Percentiles rank a stretch among this genome's conserved stretches.
Conservation (phyloP, 2,113 vertebrate species). For the Microtus montanus region DNA sequence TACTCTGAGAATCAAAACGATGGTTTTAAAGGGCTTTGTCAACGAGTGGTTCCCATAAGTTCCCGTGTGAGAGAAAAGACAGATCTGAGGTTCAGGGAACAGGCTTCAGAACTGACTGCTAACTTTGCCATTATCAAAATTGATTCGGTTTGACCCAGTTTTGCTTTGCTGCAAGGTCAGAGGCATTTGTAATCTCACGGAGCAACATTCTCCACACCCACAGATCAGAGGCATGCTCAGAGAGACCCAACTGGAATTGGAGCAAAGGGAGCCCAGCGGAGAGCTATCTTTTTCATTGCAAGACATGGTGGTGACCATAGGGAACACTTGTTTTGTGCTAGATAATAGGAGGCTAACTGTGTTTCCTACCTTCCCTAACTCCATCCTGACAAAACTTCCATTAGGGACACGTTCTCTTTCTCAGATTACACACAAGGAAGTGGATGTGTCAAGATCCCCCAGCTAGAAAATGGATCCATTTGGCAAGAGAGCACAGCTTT, state of each 20-base stretch:
- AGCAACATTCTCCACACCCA: not conserved
- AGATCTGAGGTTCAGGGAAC: not conserved
- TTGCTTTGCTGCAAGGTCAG: conserved; percentile 54
- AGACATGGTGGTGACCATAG: not conserved
- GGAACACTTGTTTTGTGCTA: not conserved
- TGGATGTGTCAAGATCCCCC: no score
- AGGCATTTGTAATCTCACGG: conserved; percentile 6
- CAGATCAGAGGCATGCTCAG: not conserved
- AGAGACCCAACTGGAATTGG: not conserved
- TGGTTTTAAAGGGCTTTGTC: not conserved
- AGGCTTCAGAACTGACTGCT: conserved; percentile 15
- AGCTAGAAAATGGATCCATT: not conserved
- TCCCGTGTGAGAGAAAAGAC: not conserved
- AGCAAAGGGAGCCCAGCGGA: not conserved
- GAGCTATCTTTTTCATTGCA: not conserved
- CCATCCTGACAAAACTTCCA: not conserved
- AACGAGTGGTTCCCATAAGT: not conserved
- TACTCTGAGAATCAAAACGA: conserved; percentile 39
- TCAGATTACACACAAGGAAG: not conserved
- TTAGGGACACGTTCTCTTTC: not conserved
- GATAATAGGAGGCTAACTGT: not conserved
- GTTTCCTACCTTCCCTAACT: not conserved
- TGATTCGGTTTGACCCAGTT: conserved; percentile 52
- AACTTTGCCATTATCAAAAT: conserved; percentile 49
- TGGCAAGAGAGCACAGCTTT: not conserved